Percentiles rank a stretch among this genome's conserved stretches.
Evolutionary conservation across 2,888 invertebrate genomes (phyloP).

Genomic region (Xylota segnis): DNA sequence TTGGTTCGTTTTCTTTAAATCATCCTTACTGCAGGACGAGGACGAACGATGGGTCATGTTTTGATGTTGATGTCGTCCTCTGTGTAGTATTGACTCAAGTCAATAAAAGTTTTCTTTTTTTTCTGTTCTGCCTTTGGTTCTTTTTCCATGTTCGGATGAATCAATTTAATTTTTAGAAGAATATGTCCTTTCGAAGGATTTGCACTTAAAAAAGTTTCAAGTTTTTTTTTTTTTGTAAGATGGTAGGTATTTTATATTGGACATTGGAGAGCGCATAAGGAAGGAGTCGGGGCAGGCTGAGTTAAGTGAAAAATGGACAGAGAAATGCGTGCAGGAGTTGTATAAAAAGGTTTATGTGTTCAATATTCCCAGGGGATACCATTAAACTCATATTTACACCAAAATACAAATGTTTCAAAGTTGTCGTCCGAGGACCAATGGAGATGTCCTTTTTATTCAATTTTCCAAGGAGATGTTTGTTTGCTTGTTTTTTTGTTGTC

Average conservation of each 20-base stretch:
- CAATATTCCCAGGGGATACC: conserved; percentile 69
- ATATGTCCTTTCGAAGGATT: conserved; percentile 73
- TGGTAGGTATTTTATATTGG: conserved; percentile 38
- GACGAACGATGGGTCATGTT: conserved; percentile 71
- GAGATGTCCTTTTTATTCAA: conserved; percentile 68
- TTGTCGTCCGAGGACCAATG: conserved; percentile 38
- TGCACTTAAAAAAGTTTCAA: conserved; percentile 73
- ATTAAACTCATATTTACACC: conserved; percentile 78
- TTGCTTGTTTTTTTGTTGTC: conserved; percentile 10
- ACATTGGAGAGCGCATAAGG: conserved; percentile 24
- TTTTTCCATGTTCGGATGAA: conserved; percentile 54
- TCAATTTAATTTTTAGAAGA: conserved; percentile 76
- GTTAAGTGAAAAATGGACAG: conserved; percentile 65
- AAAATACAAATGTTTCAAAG: conserved; percentile 69
- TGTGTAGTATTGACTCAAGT: conserved; percentile 60
- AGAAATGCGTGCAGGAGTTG: conserved; percentile 43
- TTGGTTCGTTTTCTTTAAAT: conserved; percentile 58
- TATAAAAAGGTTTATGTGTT: conserved; percentile 47
- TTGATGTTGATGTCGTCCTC: conserved; percentile 73
- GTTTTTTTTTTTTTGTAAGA: conserved; percentile 15
- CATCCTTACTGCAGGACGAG: conserved; percentile 52
- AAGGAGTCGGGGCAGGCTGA: conserved; percentile 22
- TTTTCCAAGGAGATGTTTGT: conserved; percentile 37
- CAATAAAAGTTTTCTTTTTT: conserved; percentile 64
- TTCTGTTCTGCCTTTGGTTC: conserved; percentile 2